These are phyloP conservation scores for Hesperophylax magnus DNA, from an alignment of 1,140 invertebrate species.

Conservation along the genomic window DNA sequence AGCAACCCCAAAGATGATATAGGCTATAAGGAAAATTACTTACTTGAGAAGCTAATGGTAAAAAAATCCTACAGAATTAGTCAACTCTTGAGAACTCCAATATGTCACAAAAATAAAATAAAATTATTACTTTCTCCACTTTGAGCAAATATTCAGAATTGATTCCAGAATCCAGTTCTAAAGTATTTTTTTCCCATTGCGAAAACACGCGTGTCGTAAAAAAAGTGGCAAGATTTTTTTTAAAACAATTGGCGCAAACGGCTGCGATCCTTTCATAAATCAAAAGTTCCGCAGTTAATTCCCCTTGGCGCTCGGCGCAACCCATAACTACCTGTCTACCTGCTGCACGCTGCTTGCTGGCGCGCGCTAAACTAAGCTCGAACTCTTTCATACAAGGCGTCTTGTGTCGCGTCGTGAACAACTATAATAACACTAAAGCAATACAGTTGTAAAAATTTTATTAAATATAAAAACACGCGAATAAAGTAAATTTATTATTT, in stretches of 20 bases:
- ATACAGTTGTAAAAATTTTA: no score
- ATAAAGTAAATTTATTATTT: no score
- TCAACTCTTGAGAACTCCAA: not conserved
- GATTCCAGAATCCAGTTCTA: not conserved
- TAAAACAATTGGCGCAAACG: constrained; percentile 15
- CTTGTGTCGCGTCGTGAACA: not conserved
- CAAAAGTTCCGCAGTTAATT: constrained; percentile 37
- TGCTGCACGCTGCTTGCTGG: no score
- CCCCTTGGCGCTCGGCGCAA: not conserved
- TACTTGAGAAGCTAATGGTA: not conserved
- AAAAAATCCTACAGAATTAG: no score
- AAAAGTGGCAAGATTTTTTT: not conserved
- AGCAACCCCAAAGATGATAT: no score
- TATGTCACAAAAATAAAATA: not conserved
- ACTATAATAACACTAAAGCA: not conserved
- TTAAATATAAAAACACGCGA: no score
- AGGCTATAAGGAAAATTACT: no score
- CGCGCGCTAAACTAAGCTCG: not conserved
- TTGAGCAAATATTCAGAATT: not conserved
- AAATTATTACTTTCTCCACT: not conserved
- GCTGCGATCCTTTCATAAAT: constrained; percentile 15
- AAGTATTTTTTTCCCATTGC: not conserved
- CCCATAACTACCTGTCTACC: not conserved
- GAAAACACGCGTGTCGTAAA: not conserved
- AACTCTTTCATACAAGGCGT: not conserved